Evolutionary conservation across 1,140 invertebrate species (phyloP).

Genomic region (Proales similis): DNA sequence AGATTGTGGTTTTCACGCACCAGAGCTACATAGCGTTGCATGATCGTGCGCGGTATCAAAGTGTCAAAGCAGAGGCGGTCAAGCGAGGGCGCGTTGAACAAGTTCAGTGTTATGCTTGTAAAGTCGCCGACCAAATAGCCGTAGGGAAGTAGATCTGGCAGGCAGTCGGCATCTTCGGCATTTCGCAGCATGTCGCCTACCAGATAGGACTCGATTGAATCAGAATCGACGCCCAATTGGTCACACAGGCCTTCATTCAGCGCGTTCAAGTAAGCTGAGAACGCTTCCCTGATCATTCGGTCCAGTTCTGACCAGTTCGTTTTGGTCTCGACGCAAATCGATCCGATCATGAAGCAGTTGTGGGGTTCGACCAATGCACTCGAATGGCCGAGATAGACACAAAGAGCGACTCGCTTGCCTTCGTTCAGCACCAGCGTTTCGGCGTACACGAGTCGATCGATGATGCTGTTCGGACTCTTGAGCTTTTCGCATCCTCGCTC

Average conservation of each 20-base stretch:
- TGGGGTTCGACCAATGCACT: conserved; percentile 50
- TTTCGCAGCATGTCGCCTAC: conserved; percentile 25
- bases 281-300: conserved; percentile 75
- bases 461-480: conserved; percentile 29
- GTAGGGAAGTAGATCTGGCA: conserved; percentile 78
- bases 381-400: conserved; percentile 65
- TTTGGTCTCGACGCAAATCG: conserved; percentile 77
- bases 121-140: conserved; percentile 81
- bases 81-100: conserved; percentile 70
- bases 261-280: conserved; percentile 60
- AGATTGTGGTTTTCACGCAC: conserved; percentile 82
- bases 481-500: no score
- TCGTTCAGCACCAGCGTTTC: conserved; percentile 58
- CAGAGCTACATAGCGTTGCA: conserved; percentile 80
- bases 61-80: conserved; percentile 90
- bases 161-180: conserved; percentile 39
- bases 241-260: conserved; percentile 9
- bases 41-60: conserved; percentile 86
- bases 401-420: conserved; percentile 73
- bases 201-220: conserved; percentile 24
- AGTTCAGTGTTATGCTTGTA: conserved; percentile 56
- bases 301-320: conserved; percentile 91
- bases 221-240: conserved; percentile 20
- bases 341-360: no score
- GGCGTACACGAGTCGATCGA: no score